Base-by-base conservation (phyloP, 2,888 invertebrate genomes). In the Metopia argyrocephala region DNA sequence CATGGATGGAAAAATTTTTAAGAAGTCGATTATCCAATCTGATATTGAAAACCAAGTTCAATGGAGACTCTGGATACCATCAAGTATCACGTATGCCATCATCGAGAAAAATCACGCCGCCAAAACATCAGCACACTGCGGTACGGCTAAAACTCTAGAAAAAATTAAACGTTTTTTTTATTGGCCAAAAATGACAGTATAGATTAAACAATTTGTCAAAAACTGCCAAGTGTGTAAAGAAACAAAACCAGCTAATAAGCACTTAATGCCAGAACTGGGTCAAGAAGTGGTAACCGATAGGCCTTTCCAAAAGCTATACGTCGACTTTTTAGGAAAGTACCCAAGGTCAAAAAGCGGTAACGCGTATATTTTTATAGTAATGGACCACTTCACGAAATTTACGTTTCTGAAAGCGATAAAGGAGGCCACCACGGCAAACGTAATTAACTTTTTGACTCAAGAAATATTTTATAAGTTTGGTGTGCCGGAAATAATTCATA, bases 61-160 rank as follows among this genome's bases (percentile, higher is more conserved):
- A 21, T 65, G 65, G 65, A 65, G 52, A 20, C 9, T 52, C 3
- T 65, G 64, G 64, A n/a, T 64, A 18, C 64, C 64, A n/a, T 3
- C 21, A 1, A 28, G 27, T 2, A n/a, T 65, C 3, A 65, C 65
- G 1, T 20, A 50, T 20, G 18, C 15, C 18, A 28, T 65, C 5
- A 65, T 65, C 9, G 52, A 65, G n/a, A 65, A 52, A 20, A 52
- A 28, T 3, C 65, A 65, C n/a, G 52, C n/a, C 2, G 18, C 28
- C 6, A 2, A 5, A n/a, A 52, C 52, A 20, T 15, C 64, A 5
- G 48, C 48, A 6, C 65, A 65, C 52, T 28, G 65, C 1, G 65
- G 52, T 3, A 31, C 31, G 9, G 18, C 2, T 4, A 65, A 65
- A 52, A 52, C 52, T 7, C 4, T 65, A 20, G 65, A 65, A 20